Evolutionary conservation across 2,113 vertebrate species (phyloP).

Genomic region (Thalassarche chlororhynchos): DNA sequence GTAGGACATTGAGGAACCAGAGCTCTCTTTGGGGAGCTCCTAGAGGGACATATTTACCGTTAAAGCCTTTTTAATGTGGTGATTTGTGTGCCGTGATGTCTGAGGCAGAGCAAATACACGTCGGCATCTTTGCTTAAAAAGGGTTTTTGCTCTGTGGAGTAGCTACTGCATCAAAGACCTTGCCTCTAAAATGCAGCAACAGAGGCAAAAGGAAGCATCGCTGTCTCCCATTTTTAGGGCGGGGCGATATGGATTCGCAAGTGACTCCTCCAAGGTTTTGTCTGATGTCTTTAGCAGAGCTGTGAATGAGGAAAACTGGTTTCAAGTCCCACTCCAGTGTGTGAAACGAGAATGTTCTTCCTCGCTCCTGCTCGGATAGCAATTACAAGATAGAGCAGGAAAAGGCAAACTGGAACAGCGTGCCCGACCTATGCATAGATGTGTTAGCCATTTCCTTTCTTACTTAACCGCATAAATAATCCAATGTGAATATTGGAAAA

Average conservation of each 20-base stretch:
- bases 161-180: not conserved
- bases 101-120: not conserved
- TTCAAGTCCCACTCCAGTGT: not conserved
- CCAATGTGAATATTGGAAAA: not conserved
- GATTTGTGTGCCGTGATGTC: not conserved
- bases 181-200: not conserved
- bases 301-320: not conserved
- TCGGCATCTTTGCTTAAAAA: no score
- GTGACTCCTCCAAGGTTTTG: no score
- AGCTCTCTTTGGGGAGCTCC: not conserved
- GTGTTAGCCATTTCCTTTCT: not conserved
- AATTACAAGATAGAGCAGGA: not conserved
- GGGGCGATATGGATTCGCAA: no score
- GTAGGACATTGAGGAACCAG: rapidly evolving
- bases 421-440: not conserved
- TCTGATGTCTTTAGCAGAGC: not conserved
- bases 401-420: not conserved
- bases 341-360: not conserved
- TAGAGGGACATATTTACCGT: not conserved
- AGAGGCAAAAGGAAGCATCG: not conserved
- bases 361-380: not conserved
- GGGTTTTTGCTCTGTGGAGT: not conserved
- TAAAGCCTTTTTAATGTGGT: not conserved
- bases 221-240: rapidly evolving
- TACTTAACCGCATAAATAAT: not conserved